Conservation (phyloP, 2,113 vertebrate species). For the Corythornis cristatus region DNA sequence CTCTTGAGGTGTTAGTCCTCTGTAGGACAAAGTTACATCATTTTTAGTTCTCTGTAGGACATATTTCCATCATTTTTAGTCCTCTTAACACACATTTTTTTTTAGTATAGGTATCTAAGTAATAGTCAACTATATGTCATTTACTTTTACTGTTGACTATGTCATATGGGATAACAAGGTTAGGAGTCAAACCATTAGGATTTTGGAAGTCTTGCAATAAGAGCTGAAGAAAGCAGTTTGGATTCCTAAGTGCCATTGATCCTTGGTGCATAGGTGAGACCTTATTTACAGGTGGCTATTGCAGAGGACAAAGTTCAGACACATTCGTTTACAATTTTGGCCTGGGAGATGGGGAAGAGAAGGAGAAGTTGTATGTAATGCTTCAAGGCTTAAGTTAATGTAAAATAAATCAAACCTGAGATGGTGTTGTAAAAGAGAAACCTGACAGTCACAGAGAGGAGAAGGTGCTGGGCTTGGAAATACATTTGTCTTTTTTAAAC, state of each 20-base stretch:
- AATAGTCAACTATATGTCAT: background rate
- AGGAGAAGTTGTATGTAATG: background rate
- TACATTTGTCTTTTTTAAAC: conserved; percentile 72
- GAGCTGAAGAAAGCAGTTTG: background rate
- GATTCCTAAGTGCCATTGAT: background rate
- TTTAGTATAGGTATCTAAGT: background rate
- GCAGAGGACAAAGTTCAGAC: background rate
- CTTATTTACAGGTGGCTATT: background rate
- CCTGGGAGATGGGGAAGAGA: background rate
- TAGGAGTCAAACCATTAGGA: background rate
- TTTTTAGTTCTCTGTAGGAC: background rate
- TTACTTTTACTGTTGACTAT: background rate
- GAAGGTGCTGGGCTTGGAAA: conserved; percentile 54
- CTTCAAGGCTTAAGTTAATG: conserved; percentile 22
- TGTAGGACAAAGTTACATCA: background rate
- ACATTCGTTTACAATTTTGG: background rate
- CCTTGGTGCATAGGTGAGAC: background rate
- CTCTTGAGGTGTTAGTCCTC: background rate
- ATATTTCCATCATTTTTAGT: background rate
- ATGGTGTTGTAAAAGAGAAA: conserved; percentile 53
- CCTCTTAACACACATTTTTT: background rate
- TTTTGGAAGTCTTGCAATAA: background rate
- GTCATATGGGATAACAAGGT: background rate
- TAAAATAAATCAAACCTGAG: conserved; percentile 54
- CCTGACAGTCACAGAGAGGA: conserved; percentile 14